Evolutionary conservation across 2,797 vertebrate species (phyloP).

Genomic region (Fratercula arctica): DNA sequence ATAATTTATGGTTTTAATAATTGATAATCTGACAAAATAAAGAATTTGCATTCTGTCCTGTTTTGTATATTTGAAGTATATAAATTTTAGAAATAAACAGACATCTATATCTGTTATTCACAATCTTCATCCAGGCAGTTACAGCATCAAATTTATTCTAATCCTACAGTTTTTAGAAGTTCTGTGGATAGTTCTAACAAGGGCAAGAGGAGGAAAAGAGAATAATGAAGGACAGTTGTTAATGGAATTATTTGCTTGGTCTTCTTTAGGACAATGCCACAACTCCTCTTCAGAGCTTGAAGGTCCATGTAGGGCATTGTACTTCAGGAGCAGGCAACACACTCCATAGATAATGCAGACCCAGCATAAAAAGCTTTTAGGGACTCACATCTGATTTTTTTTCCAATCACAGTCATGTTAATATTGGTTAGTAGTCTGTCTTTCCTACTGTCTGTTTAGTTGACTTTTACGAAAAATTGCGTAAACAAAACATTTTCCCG

Average conservation of each 20-base stretch:
- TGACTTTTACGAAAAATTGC: neutral
- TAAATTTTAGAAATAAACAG: neutral
- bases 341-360: neutral
- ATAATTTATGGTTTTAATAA: neutral
- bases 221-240: neutral
- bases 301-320: neutral
- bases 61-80: neutral
- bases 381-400: fast-evolving
- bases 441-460: neutral
- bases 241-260: neutral
- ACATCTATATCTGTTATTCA: neutral
- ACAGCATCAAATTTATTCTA: neutral
- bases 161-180: neutral
- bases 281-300: neutral
- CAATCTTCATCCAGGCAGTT: neutral
- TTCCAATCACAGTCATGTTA: neutral
- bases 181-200: neutral
- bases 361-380: neutral
- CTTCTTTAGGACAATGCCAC: neutral
- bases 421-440: neutral
- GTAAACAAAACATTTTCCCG: neutral
- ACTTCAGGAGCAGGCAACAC: neutral
- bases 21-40: neutral
- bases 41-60: neutral
- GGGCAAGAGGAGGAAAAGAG: neutral